Conservation (phyloP, 2,797 vertebrate genomes). For the Myoxocephalus aenaeus region DNA sequence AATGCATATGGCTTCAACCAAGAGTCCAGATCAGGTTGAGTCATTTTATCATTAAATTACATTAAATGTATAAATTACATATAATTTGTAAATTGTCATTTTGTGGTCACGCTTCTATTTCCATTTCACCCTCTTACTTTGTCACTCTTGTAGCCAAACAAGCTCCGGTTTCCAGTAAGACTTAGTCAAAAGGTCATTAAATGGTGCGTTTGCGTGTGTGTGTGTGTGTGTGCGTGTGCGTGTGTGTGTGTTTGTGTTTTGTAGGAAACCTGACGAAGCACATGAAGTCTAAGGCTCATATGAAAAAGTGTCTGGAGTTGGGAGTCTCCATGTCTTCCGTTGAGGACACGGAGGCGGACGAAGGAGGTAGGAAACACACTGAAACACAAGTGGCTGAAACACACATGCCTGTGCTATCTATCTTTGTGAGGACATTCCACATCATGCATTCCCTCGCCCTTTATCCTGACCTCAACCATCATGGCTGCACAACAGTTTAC, state of each 20-base stretch:
- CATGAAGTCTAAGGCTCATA: slow-evolving; percentile 99
- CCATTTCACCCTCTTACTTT: slow-evolving; percentile 17
- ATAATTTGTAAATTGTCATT: slow-evolving; percentile 48
- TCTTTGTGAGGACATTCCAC: neutral
- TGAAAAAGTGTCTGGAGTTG: slow-evolving; percentile 99
- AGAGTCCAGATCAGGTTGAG: slow-evolving; percentile 12
- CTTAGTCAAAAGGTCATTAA: slow-evolving; percentile 35
- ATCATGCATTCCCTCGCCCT: neutral
- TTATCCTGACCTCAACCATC: neutral
- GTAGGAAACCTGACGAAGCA: slow-evolving; percentile 99
- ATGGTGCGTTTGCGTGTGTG: slow-evolving; percentile 26
- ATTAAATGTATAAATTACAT: slow-evolving; percentile 48
- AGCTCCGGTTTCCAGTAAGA: slow-evolving; percentile 45
- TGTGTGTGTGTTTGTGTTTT: slow-evolving; percentile 50
- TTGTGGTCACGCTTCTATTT: slow-evolving; percentile 29
- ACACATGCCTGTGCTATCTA: neutral
- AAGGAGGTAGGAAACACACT: slow-evolving; percentile 87
- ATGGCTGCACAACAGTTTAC: too few species aligned
- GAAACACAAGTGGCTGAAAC: neutral
- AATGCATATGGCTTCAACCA: slow-evolving; percentile 14
- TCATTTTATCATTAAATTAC: slow-evolving; percentile 48
- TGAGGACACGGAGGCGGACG: slow-evolving; percentile 93
- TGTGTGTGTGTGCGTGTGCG: slow-evolving; percentile 42
- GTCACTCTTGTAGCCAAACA: slow-evolving; percentile 21
- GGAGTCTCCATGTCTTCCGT: slow-evolving; percentile 96